Evolutionary conservation across 2,113 vertebrate species (phyloP), one percentile per base, ranked within the genome.

Genomic region (Notechis scutatus): DNA sequence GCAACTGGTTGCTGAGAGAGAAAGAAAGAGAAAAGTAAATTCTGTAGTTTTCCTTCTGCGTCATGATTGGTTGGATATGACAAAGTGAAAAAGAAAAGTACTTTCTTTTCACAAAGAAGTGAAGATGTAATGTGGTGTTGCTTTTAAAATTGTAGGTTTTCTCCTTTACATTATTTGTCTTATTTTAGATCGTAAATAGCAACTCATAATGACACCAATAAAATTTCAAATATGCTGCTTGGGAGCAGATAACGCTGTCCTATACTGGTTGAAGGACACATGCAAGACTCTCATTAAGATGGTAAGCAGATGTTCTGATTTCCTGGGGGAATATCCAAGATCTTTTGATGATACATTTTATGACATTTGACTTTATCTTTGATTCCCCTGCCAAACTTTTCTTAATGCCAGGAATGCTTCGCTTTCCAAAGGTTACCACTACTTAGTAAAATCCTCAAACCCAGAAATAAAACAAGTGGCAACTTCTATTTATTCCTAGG

Each of bases 241-340:
- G 86, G 91, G 89, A 2, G 52, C 85, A 85, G 56, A 86, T 87
- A 86, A 50, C 45, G 24, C 86, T 54, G 47, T 56, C 86, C 87
- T 92, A 94, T 90, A 90, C 54, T 52, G 92, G 69, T 91, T 94
- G 20, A 59, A 50, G 90, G 92, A 55, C 91, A 88, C 93, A 93
- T 90, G 90, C 24, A 39, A 52, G 50, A 74, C 74, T 85, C n/a
- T 54, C 50, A 21, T 88, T 45, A 69, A 87, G 86, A 92, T 34
- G 61, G 0, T 5, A 85, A 92, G 55, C 69, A 94, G 92, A 91
- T 85, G 85, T 90, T 90, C 57, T 24, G 87, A 14, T 42, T 57
- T 91, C 85, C 93, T 74, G 47, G 4, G 34, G 52, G 88, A 74
- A 92, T 18, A 86, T 89, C 59, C 87, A 74, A 42, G 88, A 92